These are phyloP conservation scores for Brachionus koreanus DNA, from an alignment of 1,140 invertebrate genomes.

Conservation along the genomic window DNA sequence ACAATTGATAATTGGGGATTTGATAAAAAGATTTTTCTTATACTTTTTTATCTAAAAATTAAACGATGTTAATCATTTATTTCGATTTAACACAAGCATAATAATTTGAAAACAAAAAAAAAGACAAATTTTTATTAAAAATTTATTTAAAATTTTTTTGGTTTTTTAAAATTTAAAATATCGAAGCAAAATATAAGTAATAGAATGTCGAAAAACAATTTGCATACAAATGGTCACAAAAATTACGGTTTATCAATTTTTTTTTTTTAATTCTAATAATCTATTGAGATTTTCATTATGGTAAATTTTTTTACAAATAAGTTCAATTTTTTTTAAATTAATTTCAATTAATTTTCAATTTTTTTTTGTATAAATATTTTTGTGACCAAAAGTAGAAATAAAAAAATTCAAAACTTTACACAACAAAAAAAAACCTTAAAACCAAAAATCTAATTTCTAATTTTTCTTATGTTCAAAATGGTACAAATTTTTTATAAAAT, in stretches of 20 bases:
- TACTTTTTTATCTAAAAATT: neutral
- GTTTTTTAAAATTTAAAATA: conserved; percentile 24
- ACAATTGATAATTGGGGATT: neutral
- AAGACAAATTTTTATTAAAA: neutral
- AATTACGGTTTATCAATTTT: neutral
- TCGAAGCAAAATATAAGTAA: neutral
- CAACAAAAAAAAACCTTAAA: neutral
- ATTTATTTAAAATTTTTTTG: conserved; percentile 10
- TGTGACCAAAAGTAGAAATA: neutral
- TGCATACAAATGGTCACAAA: neutral
- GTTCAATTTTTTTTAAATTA: neutral
- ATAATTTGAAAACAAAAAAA: neutral
- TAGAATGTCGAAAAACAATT: neutral
- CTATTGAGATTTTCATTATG: neutral
- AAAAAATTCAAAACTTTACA: neutral
- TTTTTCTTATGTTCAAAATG: conserved; percentile 4
- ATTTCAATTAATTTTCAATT: neutral
- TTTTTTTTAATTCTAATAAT: neutral
- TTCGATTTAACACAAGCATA: neutral
- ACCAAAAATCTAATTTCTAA: neutral
- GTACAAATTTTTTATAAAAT: neutral
- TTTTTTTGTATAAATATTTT: neutral
- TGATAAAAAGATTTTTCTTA: neutral
- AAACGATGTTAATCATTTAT: neutral
- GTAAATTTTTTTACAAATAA: neutral